Conservation (phyloP, 1,140 invertebrate species). For the Pogonus chalceus region DNA sequence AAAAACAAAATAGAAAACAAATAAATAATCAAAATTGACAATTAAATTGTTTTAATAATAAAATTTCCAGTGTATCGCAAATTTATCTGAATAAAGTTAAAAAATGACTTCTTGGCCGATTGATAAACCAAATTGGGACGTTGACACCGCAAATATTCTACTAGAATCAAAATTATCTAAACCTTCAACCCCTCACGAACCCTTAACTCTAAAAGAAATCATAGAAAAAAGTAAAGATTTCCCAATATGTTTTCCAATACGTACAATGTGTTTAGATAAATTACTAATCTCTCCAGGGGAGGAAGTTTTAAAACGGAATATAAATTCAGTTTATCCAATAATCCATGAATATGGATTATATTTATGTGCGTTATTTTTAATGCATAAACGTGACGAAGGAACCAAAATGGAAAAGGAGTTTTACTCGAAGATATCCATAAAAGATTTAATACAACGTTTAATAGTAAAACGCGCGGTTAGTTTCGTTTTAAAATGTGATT, state of each 20-base stretch:
- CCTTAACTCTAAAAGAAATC: slow-evolving; percentile 27
- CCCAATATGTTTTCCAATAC: slow-evolving; percentile 36
- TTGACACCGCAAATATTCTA: too few relatives aligned
- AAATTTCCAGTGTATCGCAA: too few relatives aligned
- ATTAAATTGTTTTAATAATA: too few relatives aligned
- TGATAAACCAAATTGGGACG: not conserved
- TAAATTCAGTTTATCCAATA: slow-evolving; percentile 39
- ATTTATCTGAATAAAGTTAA: too few relatives aligned
- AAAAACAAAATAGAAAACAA: too few relatives aligned
- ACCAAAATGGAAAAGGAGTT: slow-evolving; percentile 40
- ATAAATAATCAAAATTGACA: too few relatives aligned
- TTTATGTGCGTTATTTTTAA: slow-evolving; percentile 35
- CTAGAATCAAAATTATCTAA: not conserved
- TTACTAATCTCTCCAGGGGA: slow-evolving; percentile 28
- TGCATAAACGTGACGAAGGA: slow-evolving; percentile 40
- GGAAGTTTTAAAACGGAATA: slow-evolving; percentile 32
- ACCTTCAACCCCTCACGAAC: not conserved
- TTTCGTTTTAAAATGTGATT: slow-evolving; percentile 41
- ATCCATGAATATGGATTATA: slow-evolving; percentile 38
- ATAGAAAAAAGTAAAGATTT: slow-evolving; percentile 36
- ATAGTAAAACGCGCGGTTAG: slow-evolving; percentile 43
- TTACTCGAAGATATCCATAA: slow-evolving; percentile 44
- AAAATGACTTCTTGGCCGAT: not conserved
- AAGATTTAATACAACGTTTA: slow-evolving; percentile 44
- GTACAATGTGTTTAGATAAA: slow-evolving; percentile 30